Conservation (phyloP, 2,888 invertebrate genomes). For the Limnephilus marmoratus region DNA sequence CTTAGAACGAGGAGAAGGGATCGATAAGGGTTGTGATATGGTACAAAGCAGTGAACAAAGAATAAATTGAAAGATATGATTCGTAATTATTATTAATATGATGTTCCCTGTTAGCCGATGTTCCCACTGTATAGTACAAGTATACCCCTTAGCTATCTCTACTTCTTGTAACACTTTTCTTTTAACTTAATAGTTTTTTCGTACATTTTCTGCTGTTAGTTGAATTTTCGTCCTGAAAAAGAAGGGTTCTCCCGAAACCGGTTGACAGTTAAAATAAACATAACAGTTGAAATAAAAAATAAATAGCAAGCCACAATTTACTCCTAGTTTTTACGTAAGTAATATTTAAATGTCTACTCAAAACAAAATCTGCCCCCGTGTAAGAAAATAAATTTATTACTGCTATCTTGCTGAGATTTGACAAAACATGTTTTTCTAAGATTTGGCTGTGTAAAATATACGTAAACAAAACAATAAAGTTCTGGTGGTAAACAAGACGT, state of each 20-base stretch:
- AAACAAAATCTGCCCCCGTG: too few relatives aligned
- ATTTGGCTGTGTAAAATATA: background rate
- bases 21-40: too few relatives aligned
- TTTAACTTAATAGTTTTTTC: too few relatives aligned
- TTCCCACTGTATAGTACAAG: background rate
- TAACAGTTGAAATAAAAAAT: background rate
- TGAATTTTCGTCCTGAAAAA: background rate
- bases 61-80: too few relatives aligned
- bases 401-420: background rate
- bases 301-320: background rate
- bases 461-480: background rate
- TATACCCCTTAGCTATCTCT: too few relatives aligned
- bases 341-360: too few relatives aligned
- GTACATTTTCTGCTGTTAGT: background rate
- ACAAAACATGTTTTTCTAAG: conserved; percentile 1
- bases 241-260: background rate
- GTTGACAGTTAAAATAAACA: background rate
- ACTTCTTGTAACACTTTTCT: too few relatives aligned
- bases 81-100: too few relatives aligned
- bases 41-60: too few relatives aligned
- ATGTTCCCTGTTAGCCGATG: background rate
- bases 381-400: background rate
- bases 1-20: background rate
- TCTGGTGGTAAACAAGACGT: background rate
- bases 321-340: background rate